Base-by-base conservation (phyloP, 1,140 invertebrate species). In the Metaphire vulgaris region DNA sequence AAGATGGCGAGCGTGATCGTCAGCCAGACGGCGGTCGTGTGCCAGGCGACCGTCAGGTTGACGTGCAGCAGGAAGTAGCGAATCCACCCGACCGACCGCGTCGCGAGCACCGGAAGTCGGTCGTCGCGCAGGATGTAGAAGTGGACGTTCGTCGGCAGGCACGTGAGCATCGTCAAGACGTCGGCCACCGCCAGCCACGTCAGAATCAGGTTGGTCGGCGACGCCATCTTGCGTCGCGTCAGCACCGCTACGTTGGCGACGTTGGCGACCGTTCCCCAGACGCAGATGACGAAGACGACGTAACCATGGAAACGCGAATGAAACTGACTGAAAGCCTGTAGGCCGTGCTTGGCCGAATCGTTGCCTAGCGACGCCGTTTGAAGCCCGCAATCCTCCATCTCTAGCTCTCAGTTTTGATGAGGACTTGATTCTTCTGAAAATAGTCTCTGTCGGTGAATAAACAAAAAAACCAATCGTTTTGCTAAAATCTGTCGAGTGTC, bases 1-100 rank as follows among this genome's bases (percentile, higher is more conserved):
- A 96, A 98, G 2, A 97, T 90, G 0, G 95, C 95, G 65, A 98
- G 84, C 1, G 92, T 92, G 0, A 98, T 91, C 0, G 96, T 97
- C 77, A 98, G 84, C 90, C 93, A 96, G 76, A 96, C 97, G 0
- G 94, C 95, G 68, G 96, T 93, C 0, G 95, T 96, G 85, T 98
- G 96, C 83, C 92, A 89, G 0, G 95, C 92, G 89, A 89, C 85
- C 6, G 88, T 87, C 83, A 95, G 96, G 79, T 94, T 85, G n/a
- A 83, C 83, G 77, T 85, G 83, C 72, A 86, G 85, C 70, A 85
- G 77, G 15, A 84, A 78, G 77, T 82, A 86, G 33, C 77, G 30
- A 32, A 84, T 83, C 81, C 83, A 84, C 56, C 77, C 78, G 31
- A 80, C 80, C 28, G 77, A 80, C 28, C 76, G 77, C 1, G 82